phyloP scores from a whole-genome alignment of 1,140 invertebrate genomes.

The Rhyacophila brunnea region DNA sequence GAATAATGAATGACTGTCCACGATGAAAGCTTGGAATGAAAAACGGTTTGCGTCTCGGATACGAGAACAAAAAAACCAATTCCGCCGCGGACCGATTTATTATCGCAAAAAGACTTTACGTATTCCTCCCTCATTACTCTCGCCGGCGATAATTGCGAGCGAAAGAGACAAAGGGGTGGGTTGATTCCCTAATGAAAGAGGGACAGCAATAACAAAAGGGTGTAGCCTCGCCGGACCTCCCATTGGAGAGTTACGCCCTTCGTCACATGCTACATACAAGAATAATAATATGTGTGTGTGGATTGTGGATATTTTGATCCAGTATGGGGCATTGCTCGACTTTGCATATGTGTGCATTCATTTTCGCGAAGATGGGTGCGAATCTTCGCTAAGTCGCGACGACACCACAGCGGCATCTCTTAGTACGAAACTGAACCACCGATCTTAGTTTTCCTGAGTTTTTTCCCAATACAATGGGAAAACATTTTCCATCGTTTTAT shows the following conservation, averaged over 20 bases:
- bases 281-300: slow-evolving; percentile 6
- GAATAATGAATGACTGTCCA: too few species aligned
- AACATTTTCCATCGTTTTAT: too few species aligned
- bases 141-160: slow-evolving; percentile 10
- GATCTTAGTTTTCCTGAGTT: too few species aligned
- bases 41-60: too few species aligned
- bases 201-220: slow-evolving; percentile 29
- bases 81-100: too few species aligned
- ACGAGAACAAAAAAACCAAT: too few species aligned
- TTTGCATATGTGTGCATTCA: background rate
- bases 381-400: background rate
- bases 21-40: too few species aligned
- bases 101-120: too few species aligned
- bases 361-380: background rate
- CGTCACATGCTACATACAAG: slow-evolving; percentile 10
- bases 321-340: background rate
- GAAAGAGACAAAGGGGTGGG: slow-evolving; percentile 12
- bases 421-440: background rate
- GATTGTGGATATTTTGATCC: slow-evolving; percentile 2
- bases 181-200: slow-evolving; percentile 24
- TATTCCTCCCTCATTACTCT: background rate
- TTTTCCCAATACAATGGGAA: too few species aligned
- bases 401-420: background rate
- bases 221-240: slow-evolving; percentile 27
- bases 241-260: slow-evolving; percentile 28